These are phyloP conservation scores for Lasioglossum marginatum DNA, from an alignment of 2,888 invertebrate genomes.

Conservation along the genomic window DNA sequence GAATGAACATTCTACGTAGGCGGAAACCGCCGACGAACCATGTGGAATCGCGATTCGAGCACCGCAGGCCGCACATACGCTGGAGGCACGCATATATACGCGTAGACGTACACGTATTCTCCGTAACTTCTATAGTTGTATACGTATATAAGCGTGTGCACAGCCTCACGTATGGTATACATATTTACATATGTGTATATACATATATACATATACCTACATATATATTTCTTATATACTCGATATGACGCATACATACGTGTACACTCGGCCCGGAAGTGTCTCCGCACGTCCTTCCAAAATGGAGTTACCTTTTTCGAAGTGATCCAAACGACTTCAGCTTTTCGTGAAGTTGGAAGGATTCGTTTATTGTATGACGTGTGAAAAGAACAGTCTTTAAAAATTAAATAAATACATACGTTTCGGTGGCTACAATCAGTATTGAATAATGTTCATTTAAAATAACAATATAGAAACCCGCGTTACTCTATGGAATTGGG, in stretches of 20 bases:
- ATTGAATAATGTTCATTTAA: too few relatives aligned
- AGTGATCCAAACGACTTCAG: not conserved
- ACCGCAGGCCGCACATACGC: conserved; percentile 82
- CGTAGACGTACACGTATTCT: conserved; percentile 60
- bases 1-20: not conserved
- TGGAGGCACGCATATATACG: conserved; percentile 69
- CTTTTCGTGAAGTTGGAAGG: not conserved
- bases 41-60: conserved; percentile 72
- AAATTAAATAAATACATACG: too few relatives aligned
- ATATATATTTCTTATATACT: conserved; percentile 6
- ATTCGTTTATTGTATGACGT: not conserved
- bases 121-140: conserved; percentile 49
- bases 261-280: not conserved
- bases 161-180: conserved; percentile 65
- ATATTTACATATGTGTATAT: conserved; percentile 54
- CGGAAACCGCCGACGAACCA: not conserved
- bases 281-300: not conserved
- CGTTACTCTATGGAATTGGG: too few relatives aligned
- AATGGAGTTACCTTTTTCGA: not conserved
- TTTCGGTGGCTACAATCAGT: too few relatives aligned
- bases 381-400: not conserved
- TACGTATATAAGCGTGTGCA: conserved; percentile 65
- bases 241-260: not conserved
- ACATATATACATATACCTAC: conserved; percentile 36
- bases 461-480: too few relatives aligned